Percentiles rank a stretch among this genome's conserved stretches.
Conservation (phyloP, 1,140 invertebrate genomes). For the Aphelenchoides besseyi region DNA sequence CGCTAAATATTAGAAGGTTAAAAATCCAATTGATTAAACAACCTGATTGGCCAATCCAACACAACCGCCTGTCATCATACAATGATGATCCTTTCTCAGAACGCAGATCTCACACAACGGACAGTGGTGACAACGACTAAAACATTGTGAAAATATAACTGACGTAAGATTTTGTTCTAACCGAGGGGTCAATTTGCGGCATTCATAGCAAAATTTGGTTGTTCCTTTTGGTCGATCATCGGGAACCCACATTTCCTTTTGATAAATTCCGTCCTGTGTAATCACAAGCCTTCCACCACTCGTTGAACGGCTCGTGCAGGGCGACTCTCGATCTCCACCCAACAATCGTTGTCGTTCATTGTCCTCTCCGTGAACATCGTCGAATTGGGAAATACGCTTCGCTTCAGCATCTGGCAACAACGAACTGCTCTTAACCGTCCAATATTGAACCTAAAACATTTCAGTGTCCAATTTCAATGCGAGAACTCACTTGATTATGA, state of each 20-base stretch:
- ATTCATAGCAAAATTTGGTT: constrained; percentile 36
- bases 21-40: not conserved
- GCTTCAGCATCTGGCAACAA: constrained; percentile 26
- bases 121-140: constrained; percentile 42
- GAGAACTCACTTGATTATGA: constrained; percentile 37
- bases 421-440: constrained; percentile 47
- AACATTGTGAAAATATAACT: not conserved
- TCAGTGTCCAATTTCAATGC: too few relatives aligned
- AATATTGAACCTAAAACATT: constrained; percentile 35
- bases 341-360: not conserved
- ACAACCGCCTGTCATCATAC: constrained; percentile 49
- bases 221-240: constrained; percentile 17
- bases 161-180: not conserved
- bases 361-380: not conserved
- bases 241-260: not conserved
- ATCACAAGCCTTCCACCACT: constrained; percentile 12
- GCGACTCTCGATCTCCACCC: not conserved
- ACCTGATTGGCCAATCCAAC: constrained; percentile 51
- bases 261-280: constrained; percentile 16
- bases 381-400: not conserved
- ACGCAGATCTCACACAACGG: constrained; percentile 51
- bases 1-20: constrained; percentile 29
- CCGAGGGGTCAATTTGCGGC: constrained; percentile 31
- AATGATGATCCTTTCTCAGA: constrained; percentile 50
- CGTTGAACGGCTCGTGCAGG: not conserved